Evolutionary conservation across 2,888 invertebrate species (phyloP), one percentile per base, ranked within the genome.

Genomic region (Epinotia nisella): DNA sequence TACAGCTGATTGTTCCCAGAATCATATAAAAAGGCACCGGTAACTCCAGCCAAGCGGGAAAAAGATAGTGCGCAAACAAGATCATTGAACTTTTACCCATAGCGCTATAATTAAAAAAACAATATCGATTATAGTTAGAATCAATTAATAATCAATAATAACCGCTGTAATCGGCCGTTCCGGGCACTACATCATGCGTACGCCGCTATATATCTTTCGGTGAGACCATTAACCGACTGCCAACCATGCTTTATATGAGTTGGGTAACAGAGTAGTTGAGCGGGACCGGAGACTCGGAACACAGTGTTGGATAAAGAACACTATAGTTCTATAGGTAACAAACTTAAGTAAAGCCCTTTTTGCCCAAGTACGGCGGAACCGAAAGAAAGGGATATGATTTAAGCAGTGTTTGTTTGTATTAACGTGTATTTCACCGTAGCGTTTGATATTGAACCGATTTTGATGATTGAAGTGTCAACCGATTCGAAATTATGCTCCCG

Each of bases 131-230:
- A 56, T 24, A 59, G 39, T 41, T 35, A 62, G 41, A 60, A 70
- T 70, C 55, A 70, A 70, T 70, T 62, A 70, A 49, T 62, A 62
- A 62, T 59, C 61, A 61, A 62, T 61, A 62, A 62, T 49, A 49
- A 24, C 35, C 41, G 35, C 9, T 24, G 62, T 62, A 62, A 62
- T 62, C 62, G 29, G n/a, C 19, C 62, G 70, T 70, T 70, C 70
- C 70, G 62, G 70, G 70, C 45, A 55, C 29, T 70, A 70, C 10
- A 70, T 70, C 62, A 62, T 7, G 45, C 29, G 29, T 19, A 24
- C 58, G 29, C 61, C 24, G 29, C 62, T 62, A 70, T 70, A 70
- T 70, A 70, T 70, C 70, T 62, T 21, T 24, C 45, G 55, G 70
- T 15, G 17, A 59, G 59, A 59, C 59, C 59, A 59, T 59, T 70